Base-by-base conservation (phyloP, 2,888 invertebrate genomes). In the Poecilus cupreus region DNA sequence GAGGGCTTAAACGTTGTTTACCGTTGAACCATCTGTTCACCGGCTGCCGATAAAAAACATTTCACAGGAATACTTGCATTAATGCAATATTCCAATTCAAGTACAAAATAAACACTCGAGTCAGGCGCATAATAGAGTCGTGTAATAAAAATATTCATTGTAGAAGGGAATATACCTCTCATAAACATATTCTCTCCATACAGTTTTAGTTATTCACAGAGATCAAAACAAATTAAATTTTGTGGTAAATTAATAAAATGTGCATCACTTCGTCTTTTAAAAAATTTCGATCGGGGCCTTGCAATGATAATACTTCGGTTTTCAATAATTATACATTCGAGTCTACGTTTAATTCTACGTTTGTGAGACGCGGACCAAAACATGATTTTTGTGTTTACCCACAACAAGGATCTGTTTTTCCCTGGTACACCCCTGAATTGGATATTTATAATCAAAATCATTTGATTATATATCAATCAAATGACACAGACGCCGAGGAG, bases 391-490 rank as follows among this genome's bases (percentile, higher is more conserved):
- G 64, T 68, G 64, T 68, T 18, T 11, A 60, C 11, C 16, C n/a
- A 39, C 18, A 39, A 39, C 18, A 43, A 18, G 18, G 39, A 3
- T n/a, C 22, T 18, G 79, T 68, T 18, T 70, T 70, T 57, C 80
- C 80, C 2, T 80, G 80, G 80, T 79, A 79, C 18, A 64, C 49
- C 0, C 80, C 72, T 1, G 80, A 80, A 39, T 54, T 80, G 57
- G 80, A 80, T 57, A 54, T 57, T 54, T 39, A 80, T 16, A 72
- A 80, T 57, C 70, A 80, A 43, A 51, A 80, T 80, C 80, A 80
- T 72, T 51, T 72, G 39, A 13, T 54, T 54, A 72, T 70, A 13
- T 80, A 80, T 57, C 51, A 16, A 16, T 72, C 80, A 22, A 11
- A 51, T 4, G 57, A 72, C 39, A 39, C 49, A 39, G 10, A 54